These are phyloP conservation scores for Eucriotettix oculatus DNA, from an alignment of 2,888 invertebrate genomes.

Conservation along the genomic window DNA sequence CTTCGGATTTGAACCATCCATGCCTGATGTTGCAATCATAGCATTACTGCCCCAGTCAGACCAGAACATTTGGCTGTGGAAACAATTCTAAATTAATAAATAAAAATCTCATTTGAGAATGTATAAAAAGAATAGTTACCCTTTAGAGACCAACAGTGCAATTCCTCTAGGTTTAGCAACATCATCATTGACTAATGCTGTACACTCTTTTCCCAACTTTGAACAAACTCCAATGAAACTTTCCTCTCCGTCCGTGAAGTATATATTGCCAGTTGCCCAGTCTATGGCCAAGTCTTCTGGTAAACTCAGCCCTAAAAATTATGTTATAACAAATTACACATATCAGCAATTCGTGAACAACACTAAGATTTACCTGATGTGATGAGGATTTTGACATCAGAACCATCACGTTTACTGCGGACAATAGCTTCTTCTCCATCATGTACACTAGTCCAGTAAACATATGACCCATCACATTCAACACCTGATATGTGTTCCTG, in stretches of 20 bases:
- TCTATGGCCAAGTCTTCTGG: slow-evolving; percentile 65
- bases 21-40: slow-evolving; percentile 59
- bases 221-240: slow-evolving; percentile 59
- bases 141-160: slow-evolving; percentile 47
- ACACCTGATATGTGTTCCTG: slow-evolving; percentile 36
- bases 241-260: slow-evolving; percentile 58
- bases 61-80: slow-evolving; percentile 68
- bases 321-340: neutral
- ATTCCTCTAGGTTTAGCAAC: slow-evolving; percentile 51
- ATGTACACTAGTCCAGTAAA: slow-evolving; percentile 66
- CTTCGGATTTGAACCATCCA: slow-evolving; percentile 60
- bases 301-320: slow-evolving; percentile 41
- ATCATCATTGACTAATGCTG: slow-evolving; percentile 40
- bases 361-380: slow-evolving; percentile 21
- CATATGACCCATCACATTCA: slow-evolving; percentile 44
- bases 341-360: neutral
- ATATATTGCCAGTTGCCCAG: slow-evolving; percentile 63
- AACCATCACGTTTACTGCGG: slow-evolving; percentile 42
- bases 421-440: slow-evolving; percentile 54
- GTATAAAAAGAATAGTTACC: slow-evolving; percentile 30
- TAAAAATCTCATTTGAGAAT: neutral
- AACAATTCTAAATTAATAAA: neutral
- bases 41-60: slow-evolving; percentile 66
- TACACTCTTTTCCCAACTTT: slow-evolving; percentile 46
- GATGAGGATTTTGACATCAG: slow-evolving; percentile 35